Evolutionary conservation across 2,113 vertebrate species (phyloP).

Genomic region (Leptodactylus fuscus): DNA sequence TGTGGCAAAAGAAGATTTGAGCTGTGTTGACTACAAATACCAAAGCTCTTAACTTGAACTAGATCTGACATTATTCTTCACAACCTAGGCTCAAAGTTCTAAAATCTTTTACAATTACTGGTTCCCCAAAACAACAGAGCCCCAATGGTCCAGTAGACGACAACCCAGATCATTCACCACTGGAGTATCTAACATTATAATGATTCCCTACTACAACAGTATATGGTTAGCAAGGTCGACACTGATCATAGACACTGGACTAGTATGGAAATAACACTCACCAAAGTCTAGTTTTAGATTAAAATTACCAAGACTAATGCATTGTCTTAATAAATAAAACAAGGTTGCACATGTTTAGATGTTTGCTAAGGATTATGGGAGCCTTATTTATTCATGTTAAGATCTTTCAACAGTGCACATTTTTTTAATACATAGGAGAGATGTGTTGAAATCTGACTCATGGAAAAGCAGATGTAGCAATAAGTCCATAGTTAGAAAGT

Average conservation of each 20-base stretch:
- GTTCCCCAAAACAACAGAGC: too few relatives aligned
- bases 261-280: neutral
- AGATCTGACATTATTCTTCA: too few relatives aligned
- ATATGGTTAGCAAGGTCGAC: neutral
- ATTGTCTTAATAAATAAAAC: neutral
- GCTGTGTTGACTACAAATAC: too few relatives aligned
- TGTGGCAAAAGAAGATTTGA: too few relatives aligned
- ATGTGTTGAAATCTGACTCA: conserved; percentile 1
- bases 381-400: neutral
- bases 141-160: too few relatives aligned
- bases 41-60: too few relatives aligned
- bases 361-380: conserved; percentile 15
- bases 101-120: too few relatives aligned
- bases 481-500: conserved; percentile 16
- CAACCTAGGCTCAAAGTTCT: too few relatives aligned
- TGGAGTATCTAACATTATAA: too few relatives aligned
- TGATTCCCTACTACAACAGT: neutral
- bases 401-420: conserved; percentile 18
- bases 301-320: neutral
- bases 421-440: conserved; percentile 3
- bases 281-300: neutral
- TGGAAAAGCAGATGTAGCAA: conserved; percentile 28
- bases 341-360: neutral
- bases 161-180: too few relatives aligned
- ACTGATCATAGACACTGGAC: neutral